A percentile compares a stretch with the other conserved stretches of the same genome.
Conservation (phyloP, 23 tunicate species). For the Botrylloides violaceus region DNA sequence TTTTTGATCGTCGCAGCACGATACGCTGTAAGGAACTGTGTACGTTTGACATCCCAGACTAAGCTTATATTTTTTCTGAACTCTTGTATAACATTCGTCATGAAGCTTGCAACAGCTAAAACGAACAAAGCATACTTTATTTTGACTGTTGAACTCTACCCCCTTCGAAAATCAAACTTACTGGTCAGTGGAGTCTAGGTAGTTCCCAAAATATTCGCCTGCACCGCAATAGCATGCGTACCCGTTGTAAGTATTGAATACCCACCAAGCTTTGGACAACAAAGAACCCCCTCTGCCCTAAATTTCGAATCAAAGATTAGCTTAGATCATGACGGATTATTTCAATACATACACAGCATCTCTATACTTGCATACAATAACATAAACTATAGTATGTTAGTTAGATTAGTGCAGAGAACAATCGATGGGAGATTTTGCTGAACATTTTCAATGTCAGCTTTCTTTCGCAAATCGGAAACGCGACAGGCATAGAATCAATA, state of each 20-base stretch:
- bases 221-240: slow-evolving; percentile 15
- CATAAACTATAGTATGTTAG: too few species aligned
- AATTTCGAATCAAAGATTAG: too few species aligned
- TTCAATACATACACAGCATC: too few species aligned
- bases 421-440: too few species aligned
- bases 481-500: too few species aligned
- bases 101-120: slow-evolving; percentile 6
- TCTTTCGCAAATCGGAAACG: too few species aligned
- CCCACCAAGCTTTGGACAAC: background rate
- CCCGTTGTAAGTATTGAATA: background rate
- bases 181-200: slow-evolving; percentile 5
- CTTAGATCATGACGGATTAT: too few species aligned
- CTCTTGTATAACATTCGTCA: background rate
- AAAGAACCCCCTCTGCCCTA: slow-evolving; percentile 2
- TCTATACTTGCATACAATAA: too few species aligned
- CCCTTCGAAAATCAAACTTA: background rate
- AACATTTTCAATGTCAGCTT: too few species aligned
- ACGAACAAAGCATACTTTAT: background rate
- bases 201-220: background rate
- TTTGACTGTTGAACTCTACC: background rate
- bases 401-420: too few species aligned
- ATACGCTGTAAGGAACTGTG: slow-evolving; percentile 10
- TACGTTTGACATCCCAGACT: slow-evolving; percentile 1
- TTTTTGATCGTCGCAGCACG: slow-evolving; percentile 5
- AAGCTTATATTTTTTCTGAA: slow-evolving; percentile 5